phyloP scores from a whole-genome alignment of 2,888 invertebrate species.

The Ectemnius cavifrons region DNA sequence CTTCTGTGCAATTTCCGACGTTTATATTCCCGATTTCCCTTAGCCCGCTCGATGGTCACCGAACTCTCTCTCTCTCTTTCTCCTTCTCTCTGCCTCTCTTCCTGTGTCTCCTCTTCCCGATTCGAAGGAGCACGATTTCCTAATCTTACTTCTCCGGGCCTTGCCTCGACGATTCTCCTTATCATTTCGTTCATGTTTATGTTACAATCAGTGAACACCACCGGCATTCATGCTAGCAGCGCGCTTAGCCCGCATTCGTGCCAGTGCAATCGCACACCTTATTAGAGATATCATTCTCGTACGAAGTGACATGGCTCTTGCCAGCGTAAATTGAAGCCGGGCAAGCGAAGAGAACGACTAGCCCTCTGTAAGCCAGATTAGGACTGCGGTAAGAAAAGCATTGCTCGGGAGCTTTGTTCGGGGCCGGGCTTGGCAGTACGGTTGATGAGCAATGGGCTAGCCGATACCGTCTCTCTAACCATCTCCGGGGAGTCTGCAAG shows the following conservation, averaged over 20 bases:
- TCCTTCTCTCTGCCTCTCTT: too few species aligned
- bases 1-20: too few species aligned
- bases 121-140: too few species aligned
- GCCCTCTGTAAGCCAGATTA: constrained; percentile 69
- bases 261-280: constrained; percentile 49
- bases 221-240: too few species aligned
- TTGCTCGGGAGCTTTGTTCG: constrained; percentile 69
- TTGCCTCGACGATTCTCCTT: too few species aligned
- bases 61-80: too few species aligned
- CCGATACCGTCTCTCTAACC: constrained; percentile 69
- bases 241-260: constrained; percentile 5
- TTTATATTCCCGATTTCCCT: too few species aligned
- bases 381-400: constrained; percentile 70
- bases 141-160: too few species aligned
- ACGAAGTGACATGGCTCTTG: constrained; percentile 52
- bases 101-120: too few species aligned
- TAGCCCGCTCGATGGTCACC: too few species aligned
- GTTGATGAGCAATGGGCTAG: constrained; percentile 71
- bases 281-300: constrained; percentile 59
- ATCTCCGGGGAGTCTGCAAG: constrained; percentile 62
- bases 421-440: constrained; percentile 60
- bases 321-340: constrained; percentile 59
- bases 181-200: too few species aligned
- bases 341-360: constrained; percentile 28
- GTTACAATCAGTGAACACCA: too few species aligned